phyloP scores from a whole-genome alignment of 2,888 invertebrate species.

The Dendrolimus pini region DNA sequence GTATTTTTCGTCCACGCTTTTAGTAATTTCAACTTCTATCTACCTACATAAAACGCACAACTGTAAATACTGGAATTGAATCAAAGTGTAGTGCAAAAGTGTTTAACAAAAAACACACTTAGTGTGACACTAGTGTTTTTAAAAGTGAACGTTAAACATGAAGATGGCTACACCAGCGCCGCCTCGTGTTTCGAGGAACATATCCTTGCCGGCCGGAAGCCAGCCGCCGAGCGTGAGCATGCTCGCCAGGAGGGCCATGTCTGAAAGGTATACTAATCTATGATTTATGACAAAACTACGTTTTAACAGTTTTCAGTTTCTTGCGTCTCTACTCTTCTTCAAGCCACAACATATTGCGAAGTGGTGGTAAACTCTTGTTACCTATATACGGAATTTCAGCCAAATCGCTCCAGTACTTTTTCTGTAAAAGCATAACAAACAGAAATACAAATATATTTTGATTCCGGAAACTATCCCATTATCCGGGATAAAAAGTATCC shows the following conservation, averaged over 20 bases:
- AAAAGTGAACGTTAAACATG: constrained; percentile 1
- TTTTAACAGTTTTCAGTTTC: no score
- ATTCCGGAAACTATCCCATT: no score
- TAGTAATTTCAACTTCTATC: background rate
- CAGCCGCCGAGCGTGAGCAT: constrained; percentile 58
- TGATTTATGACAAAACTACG: no score
- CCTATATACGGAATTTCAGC: no score
- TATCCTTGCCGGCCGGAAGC: constrained; percentile 65
- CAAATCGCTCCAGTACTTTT: no score
- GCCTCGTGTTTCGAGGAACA: constrained; percentile 62
- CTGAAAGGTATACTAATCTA: constrained; percentile 53
- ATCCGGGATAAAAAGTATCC: no score
- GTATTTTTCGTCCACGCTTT: no score
- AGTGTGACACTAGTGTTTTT: constrained; percentile 1
- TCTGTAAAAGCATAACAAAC: no score
- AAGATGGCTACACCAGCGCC: constrained; percentile 53
- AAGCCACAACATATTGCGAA: no score
- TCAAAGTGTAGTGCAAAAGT: constrained; percentile 2
- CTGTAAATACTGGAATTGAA: background rate
- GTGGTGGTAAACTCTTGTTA: no score
- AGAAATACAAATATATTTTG: no score
- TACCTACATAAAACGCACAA: background rate
- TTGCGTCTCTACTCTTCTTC: no score
- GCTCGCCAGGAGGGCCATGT: constrained; percentile 57
- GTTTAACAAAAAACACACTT: constrained; percentile 5